Base-by-base conservation (phyloP, 1,140 invertebrate genomes). In the Brachionus asplanchnoidis region DNA sequence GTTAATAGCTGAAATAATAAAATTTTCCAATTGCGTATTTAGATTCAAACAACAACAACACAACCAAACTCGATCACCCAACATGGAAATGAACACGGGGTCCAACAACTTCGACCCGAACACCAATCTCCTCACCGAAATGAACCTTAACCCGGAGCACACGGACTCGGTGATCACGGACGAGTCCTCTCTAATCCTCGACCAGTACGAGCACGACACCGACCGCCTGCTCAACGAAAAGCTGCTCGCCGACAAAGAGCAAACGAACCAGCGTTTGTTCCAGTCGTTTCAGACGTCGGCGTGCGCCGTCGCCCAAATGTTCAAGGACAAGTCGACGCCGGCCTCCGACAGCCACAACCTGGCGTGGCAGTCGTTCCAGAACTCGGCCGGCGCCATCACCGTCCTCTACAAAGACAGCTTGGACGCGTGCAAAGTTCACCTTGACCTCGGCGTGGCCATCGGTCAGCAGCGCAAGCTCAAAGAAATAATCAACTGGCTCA, bases 201-300 rank as follows among this genome's bases (percentile, higher is more conserved):
- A 82, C 4, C 79, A 82, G 40, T 82, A 65, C 53, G 79, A 82
- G 28, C 65, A 65, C 79, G 79, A 82, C 53, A 82, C 36, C 8
- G 79, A 82, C 79, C 60, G 60, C 12, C 17, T 42, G 6, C 9
- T 82, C 2, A 82, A 82, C 53, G 79, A 82, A 40, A 82, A 68
- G 26, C 23, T 82, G 2, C 36, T 82, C 4, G 23, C 28, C 36
- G 79, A 82, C 28, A 82, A 82, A 46, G 79, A 82, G 40, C 79
- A 82, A 46, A 65, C 79, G 40, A 68, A 68, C 40, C 53, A 60
- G 20, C 79, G 79, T 23, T 68, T 82, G 60, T 82, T 82, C 53
- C 79, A 82, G 40, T 65, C 79, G 23, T 82, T 82, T 82, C 79
- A 82, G 42, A 82, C 79, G 23, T 82, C 79, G 26, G 79, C 79